Evolutionary conservation across 2,797 vertebrate species (phyloP).

Genomic region (Intellagama lesueurii): DNA sequence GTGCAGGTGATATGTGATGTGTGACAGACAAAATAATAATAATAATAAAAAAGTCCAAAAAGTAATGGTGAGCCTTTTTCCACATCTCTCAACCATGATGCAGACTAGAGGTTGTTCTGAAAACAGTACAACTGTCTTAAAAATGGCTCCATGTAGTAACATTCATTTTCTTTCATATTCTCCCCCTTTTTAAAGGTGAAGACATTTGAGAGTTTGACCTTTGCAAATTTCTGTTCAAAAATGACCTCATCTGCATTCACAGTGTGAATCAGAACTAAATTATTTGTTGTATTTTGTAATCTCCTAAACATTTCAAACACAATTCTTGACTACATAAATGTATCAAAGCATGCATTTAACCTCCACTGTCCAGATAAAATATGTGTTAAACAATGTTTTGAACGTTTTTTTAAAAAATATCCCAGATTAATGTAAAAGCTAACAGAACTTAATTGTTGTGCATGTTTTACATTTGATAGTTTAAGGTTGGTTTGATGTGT

Average conservation of each 20-base stretch:
- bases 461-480: too few species aligned
- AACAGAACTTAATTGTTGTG: neutral
- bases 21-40: neutral
- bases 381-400: neutral
- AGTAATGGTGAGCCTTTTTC: too few species aligned
- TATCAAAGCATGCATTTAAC: neutral
- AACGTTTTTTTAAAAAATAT: neutral
- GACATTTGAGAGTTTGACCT: neutral
- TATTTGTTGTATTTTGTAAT: neutral
- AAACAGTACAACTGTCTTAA: neutral
- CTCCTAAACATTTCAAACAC: neutral
- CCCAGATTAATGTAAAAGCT: neutral
- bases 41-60: too few species aligned
- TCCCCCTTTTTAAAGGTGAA: neutral
- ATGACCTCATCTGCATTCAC: neutral
- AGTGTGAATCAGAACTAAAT: too few species aligned
- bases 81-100: too few species aligned
- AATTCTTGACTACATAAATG: neutral
- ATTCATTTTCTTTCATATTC: neutral
- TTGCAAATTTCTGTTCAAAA: neutral
- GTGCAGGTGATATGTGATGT: neutral
- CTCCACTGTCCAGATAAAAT: neutral
- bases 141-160: neutral
- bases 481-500: too few species aligned
- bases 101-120: too few species aligned